phyloP scores from a whole-genome alignment of 2,888 invertebrate species.

The Tetropium fuscum region DNA sequence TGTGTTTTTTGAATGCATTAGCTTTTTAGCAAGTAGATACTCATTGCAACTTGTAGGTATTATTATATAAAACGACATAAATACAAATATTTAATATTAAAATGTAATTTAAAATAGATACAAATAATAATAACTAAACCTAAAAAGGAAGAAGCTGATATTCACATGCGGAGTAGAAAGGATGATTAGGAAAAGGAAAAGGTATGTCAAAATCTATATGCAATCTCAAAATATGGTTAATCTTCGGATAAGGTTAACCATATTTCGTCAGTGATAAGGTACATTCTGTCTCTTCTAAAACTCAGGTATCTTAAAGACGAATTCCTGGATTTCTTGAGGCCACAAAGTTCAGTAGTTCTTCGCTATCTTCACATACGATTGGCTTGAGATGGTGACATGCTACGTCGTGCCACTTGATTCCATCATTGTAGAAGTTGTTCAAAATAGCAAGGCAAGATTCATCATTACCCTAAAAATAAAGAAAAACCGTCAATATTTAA shows the following conservation, averaged over 20 bases:
- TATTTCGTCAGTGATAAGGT: constrained; percentile 30
- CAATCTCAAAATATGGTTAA: constrained; percentile 8
- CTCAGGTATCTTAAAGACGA: constrained; percentile 71
- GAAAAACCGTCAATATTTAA: constrained; percentile 20
- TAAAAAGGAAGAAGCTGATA: constrained; percentile 47
- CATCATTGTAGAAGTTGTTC: constrained; percentile 93
- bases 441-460: constrained; percentile 90
- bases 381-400: constrained; percentile 89
- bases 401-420: constrained; percentile 89
- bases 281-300: constrained; percentile 28
- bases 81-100: constrained; percentile 55
- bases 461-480: constrained; percentile 80
- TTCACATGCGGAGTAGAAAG: constrained; percentile 52
- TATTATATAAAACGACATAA: too few relatives aligned
- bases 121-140: constrained; percentile 47
- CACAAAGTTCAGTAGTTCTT: constrained; percentile 90
- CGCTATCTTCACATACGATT: constrained; percentile 92
- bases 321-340: constrained; percentile 89
- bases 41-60: too few relatives aligned
- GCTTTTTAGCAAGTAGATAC: too few relatives aligned
- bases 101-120: constrained; percentile 60
- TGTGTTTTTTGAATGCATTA: too few relatives aligned
- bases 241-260: constrained; percentile 12
- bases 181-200: constrained; percentile 17
- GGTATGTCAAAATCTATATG: background rate